Evolutionary conservation across 2,888 invertebrate genomes (phyloP).

Genomic region (Amphipyra tragopoginis): DNA sequence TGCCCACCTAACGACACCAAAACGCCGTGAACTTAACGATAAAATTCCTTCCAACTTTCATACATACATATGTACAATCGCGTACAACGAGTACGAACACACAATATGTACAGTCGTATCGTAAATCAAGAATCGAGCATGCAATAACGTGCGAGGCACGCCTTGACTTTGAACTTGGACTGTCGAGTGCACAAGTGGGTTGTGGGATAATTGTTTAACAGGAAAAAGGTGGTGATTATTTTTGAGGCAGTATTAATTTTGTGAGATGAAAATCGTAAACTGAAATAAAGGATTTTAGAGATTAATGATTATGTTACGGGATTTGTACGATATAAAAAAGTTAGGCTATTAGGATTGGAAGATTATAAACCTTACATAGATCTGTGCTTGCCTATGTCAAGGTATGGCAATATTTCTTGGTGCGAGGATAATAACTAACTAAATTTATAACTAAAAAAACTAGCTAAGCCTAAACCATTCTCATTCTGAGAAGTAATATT

Average conservation of each 20-base stretch:
- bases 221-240: slow-evolving; percentile 5
- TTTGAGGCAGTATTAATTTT: background rate
- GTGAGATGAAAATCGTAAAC: background rate
- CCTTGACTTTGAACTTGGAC: slow-evolving; percentile 83
- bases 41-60: slow-evolving; percentile 45
- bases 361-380: too few species aligned
- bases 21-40: slow-evolving; percentile 22
- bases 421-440: too few species aligned
- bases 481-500: too few species aligned
- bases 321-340: too few species aligned
- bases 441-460: too few species aligned
- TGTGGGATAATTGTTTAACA: slow-evolving; percentile 14
- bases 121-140: slow-evolving; percentile 76
- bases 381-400: too few species aligned
- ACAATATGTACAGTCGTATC: slow-evolving; percentile 61
- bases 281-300: too few species aligned
- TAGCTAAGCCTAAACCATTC: too few species aligned
- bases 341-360: too few species aligned
- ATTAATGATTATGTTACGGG: too few species aligned
- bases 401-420: too few species aligned
- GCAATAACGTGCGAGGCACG: slow-evolving; percentile 70
- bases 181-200: slow-evolving; percentile 64
- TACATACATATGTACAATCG: slow-evolving; percentile 32
- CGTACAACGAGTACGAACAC: slow-evolving; percentile 40
- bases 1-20: background rate